These are phyloP conservation scores for Trichogramma evanescens DNA, from an alignment of 2,888 invertebrate species.

Conservation along the genomic window DNA sequence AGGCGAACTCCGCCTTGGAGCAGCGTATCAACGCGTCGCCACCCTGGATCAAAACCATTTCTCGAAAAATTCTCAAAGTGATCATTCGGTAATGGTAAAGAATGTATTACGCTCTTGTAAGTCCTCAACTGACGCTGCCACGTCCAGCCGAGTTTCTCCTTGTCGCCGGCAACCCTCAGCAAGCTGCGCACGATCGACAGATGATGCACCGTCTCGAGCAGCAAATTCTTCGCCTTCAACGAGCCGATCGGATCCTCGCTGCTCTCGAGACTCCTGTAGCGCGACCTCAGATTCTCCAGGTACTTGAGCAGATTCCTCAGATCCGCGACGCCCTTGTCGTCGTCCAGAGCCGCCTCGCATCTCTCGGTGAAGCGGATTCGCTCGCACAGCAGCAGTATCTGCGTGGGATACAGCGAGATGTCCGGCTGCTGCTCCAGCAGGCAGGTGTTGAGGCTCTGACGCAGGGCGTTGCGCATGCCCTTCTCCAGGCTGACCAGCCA, in stretches of 20 bases:
- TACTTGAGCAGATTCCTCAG: conserved; percentile 49
- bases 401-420: conserved; percentile 38
- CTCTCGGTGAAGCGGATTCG: conserved; percentile 41
- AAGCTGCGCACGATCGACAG: conserved; percentile 74
- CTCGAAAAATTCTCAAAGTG: conserved; percentile 7
- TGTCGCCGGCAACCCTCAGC: conserved; percentile 47
- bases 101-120: conserved; percentile 42
- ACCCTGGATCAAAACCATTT: conserved; percentile 22
- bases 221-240: conserved; percentile 83
- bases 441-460: conserved; percentile 37
- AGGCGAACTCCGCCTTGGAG: conserved; percentile 90
- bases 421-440: conserved; percentile 34
- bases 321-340: conserved; percentile 28
- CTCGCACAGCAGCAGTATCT: conserved; percentile 39
- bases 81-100: conserved; percentile 12
- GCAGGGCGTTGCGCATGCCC: conserved; percentile 64
- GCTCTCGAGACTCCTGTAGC: conserved; percentile 51
- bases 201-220: conserved; percentile 90
- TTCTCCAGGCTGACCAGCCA: conserved; percentile 76
- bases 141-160: conserved; percentile 57
- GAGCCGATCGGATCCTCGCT: conserved; percentile 56
- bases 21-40: conserved; percentile 71
- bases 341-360: conserved; percentile 37
- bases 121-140: conserved; percentile 91
- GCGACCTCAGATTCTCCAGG: conserved; percentile 51